Conservation (phyloP, 2,888 invertebrate genomes). For the Artemia sinica region DNA sequence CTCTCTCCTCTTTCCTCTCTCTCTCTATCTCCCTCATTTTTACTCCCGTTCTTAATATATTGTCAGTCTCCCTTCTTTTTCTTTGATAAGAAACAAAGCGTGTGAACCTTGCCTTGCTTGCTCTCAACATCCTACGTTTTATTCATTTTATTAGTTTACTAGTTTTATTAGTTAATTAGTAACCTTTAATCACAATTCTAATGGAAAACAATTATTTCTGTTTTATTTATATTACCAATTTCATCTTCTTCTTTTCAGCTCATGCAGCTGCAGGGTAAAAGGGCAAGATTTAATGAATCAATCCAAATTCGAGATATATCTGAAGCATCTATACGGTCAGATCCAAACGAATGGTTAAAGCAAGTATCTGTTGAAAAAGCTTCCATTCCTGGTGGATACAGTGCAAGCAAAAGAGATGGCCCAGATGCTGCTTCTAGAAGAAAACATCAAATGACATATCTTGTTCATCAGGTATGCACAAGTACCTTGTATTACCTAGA, state of each 20-base stretch:
- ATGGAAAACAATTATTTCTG: too few species aligned
- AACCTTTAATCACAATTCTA: too few species aligned
- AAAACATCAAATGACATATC: slow-evolving; percentile 90
- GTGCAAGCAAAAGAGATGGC: slow-evolving; percentile 9
- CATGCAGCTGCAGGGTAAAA: not conserved
- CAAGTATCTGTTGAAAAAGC: not conserved
- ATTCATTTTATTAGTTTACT: too few species aligned
- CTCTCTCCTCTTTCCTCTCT: too few species aligned
- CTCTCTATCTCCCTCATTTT: too few species aligned
- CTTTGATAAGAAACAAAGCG: too few species aligned
- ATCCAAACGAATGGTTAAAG: not conserved
- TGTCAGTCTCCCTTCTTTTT: too few species aligned
- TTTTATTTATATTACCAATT: too few species aligned
- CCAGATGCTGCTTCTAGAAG: slow-evolving; percentile 34
- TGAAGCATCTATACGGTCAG: slow-evolving; percentile 7
- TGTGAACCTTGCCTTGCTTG: too few species aligned
- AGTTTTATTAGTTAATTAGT: too few species aligned
- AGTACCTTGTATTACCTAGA: not conserved
- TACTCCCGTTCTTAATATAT: too few species aligned
- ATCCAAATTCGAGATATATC: not conserved
- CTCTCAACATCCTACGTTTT: too few species aligned
- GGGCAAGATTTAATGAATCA: not conserved
- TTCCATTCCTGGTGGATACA: slow-evolving; percentile 1
- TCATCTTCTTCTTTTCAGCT: not conserved
- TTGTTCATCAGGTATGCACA: slow-evolving; percentile 55